Evolutionary conservation across 2,888 invertebrate genomes (phyloP).

Genomic region (Steinernema scapterisci): DNA sequence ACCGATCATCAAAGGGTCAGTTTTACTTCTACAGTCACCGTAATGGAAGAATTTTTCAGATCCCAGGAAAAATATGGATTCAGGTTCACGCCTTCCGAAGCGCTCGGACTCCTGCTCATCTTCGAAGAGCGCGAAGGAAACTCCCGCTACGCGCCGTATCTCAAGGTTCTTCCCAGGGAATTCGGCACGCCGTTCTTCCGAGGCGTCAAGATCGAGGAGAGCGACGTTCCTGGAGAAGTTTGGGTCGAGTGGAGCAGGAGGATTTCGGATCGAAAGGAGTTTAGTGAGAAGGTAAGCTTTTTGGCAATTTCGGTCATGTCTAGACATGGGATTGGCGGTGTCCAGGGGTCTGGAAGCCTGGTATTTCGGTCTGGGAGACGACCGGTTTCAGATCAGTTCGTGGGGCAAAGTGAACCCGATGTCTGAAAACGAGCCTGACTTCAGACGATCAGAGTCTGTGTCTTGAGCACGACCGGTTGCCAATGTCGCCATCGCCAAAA

Average conservation of each 20-base stretch:
- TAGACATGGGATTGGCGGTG: too few relatives aligned
- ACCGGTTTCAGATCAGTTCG: too few relatives aligned
- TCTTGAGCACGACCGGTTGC: too few relatives aligned
- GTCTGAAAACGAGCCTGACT: too few relatives aligned
- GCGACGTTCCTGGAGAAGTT: slow-evolving; percentile 42
- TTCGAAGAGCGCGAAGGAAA: slow-evolving; percentile 45
- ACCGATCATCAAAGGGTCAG: slow-evolving; percentile 46
- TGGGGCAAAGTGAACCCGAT: too few relatives aligned
- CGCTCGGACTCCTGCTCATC: slow-evolving; percentile 57
- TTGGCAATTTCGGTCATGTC: not conserved
- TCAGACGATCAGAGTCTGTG: too few relatives aligned
- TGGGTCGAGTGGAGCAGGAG: slow-evolving; percentile 46
- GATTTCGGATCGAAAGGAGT: slow-evolving; percentile 39
- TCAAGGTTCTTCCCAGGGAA: slow-evolving; percentile 53
- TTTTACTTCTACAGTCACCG: not conserved
- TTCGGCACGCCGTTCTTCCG: slow-evolving; percentile 47
- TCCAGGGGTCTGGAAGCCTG: too few relatives aligned
- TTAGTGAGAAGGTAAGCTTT: slow-evolving; percentile 38
- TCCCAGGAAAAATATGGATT: not conserved
- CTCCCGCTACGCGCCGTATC: slow-evolving; percentile 56
- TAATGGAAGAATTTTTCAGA: not conserved
- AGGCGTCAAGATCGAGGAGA: slow-evolving; percentile 33
- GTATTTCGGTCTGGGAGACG: too few relatives aligned
- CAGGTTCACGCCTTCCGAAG: slow-evolving; percentile 47
- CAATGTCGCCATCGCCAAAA: too few relatives aligned